Conservation (phyloP, 2,113 vertebrate species). For the Herpailurus yagouaroundi region DNA sequence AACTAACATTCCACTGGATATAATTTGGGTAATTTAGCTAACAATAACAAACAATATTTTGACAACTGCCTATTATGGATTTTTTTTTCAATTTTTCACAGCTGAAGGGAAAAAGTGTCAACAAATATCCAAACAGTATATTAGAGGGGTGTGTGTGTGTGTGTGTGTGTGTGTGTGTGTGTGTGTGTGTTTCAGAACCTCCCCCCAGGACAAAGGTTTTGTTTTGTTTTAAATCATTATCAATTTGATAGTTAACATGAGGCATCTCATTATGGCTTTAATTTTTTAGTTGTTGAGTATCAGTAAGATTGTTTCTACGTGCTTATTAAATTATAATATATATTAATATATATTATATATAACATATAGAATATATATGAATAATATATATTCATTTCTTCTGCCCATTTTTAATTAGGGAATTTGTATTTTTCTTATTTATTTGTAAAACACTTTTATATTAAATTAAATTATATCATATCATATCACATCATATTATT, state of each 20-base stretch:
- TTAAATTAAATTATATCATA: neutral
- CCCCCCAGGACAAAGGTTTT: neutral
- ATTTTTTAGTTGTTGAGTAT: conserved; percentile 15
- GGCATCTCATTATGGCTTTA: neutral
- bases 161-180: too few species aligned
- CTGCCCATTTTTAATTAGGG: neutral
- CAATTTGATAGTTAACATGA: neutral
- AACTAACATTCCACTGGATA: neutral
- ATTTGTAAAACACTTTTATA: neutral
- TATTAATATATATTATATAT: too few species aligned
- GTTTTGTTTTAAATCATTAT: neutral
- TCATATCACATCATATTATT: neutral
- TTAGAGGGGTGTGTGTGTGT: neutral
- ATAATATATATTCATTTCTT: neutral
- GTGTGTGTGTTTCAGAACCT: neutral
- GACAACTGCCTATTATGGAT: neutral
- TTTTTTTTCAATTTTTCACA: neutral
- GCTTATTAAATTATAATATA: neutral
- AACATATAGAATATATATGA: too few species aligned
- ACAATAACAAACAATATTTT: neutral
- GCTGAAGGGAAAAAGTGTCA: neutral
- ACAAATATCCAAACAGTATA: neutral
- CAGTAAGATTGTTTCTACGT: neutral
- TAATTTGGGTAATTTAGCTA: neutral
- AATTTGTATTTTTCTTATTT: neutral